Evolutionary conservation across 2,888 invertebrate genomes (phyloP).

Genomic region (Ennomos quercinarius): DNA sequence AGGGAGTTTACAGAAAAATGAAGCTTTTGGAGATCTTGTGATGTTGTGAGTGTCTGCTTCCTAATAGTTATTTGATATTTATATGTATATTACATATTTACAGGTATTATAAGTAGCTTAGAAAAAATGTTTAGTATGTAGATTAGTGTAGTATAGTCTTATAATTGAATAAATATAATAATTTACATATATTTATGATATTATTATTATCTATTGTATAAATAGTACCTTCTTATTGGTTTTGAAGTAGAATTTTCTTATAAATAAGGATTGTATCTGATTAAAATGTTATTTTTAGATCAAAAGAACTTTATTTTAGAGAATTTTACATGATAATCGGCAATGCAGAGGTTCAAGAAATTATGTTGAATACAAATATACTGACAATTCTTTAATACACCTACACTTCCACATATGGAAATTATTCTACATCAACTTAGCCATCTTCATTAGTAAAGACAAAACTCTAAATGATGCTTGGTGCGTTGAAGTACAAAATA

Average conservation of each 20-base stretch:
- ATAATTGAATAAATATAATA: constrained; percentile 1
- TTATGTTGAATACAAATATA: constrained; percentile 81
- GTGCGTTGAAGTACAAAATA: constrained; percentile 70
- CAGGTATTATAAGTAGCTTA: constrained; percentile 6
- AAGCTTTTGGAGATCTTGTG: constrained; percentile 56
- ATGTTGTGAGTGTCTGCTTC: constrained; percentile 16
- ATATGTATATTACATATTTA: constrained; percentile 10
- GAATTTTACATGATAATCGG: constrained; percentile 84
- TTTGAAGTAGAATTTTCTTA: too few relatives aligned
- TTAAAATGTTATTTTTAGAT: constrained; percentile 59
- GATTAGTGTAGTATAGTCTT: constrained; percentile 19
- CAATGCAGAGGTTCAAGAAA: constrained; percentile 84
- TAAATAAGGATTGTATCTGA: constrained; percentile 16
- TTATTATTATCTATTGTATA: constrained; percentile 1
- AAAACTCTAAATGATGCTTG: constrained; percentile 66
- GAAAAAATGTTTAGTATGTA: constrained; percentile 11
- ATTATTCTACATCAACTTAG: constrained; percentile 78
- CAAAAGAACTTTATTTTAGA: constrained; percentile 86
- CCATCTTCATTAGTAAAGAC: constrained; percentile 67
- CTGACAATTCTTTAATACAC: constrained; percentile 78
- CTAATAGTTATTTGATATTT: constrained; percentile 7
- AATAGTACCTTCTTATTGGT: too few relatives aligned
- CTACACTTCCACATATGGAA: constrained; percentile 78
- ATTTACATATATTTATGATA: constrained; percentile 1
- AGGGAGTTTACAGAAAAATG: constrained; percentile 76